phyloP scores from a whole-genome alignment of 2,113 vertebrate species.

The Poeciliopsis occidentalis region DNA sequence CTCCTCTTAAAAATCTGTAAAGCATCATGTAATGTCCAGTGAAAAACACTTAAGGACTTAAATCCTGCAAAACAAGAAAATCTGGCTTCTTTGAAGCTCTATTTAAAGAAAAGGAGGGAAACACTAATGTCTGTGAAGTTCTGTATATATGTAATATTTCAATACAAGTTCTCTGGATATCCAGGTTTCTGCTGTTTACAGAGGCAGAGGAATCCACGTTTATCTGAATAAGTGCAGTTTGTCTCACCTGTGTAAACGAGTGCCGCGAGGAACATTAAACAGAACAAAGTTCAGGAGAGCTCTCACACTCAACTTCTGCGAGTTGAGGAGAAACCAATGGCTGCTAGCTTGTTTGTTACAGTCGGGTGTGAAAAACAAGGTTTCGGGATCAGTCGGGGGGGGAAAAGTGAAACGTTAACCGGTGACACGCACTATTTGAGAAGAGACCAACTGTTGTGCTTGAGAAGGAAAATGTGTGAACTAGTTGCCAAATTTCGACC shows the following conservation, averaged over 20 bases:
- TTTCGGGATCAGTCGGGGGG: not conserved
- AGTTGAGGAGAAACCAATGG: not conserved
- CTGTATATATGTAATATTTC: not conserved
- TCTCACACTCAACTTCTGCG: not conserved
- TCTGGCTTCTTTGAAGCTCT: not conserved
- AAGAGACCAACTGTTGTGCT: constrained; percentile 28
- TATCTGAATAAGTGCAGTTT: not conserved
- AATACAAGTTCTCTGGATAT: not conserved
- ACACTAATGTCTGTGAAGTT: not conserved
- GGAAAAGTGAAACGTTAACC: constrained; percentile 37
- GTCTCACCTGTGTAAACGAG: not conserved
- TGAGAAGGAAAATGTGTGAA: constrained; percentile 25
- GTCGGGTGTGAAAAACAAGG: not conserved
- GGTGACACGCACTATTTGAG: constrained; percentile 16
- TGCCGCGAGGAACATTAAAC: constrained; percentile 8
- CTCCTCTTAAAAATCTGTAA: not conserved
- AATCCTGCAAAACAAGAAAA: not conserved
- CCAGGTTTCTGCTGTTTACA: not conserved
- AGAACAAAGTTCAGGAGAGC: not conserved
- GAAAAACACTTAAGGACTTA: not conserved
- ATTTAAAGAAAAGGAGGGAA: not conserved
- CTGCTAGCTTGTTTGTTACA: not conserved
- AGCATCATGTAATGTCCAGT: not conserved
- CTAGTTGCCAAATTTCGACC: constrained; percentile 42
- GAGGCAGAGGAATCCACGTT: not conserved